These are phyloP conservation scores for Tricholauxania praeusta DNA, from an alignment of 2,888 invertebrate species.

Conservation along the genomic window DNA sequence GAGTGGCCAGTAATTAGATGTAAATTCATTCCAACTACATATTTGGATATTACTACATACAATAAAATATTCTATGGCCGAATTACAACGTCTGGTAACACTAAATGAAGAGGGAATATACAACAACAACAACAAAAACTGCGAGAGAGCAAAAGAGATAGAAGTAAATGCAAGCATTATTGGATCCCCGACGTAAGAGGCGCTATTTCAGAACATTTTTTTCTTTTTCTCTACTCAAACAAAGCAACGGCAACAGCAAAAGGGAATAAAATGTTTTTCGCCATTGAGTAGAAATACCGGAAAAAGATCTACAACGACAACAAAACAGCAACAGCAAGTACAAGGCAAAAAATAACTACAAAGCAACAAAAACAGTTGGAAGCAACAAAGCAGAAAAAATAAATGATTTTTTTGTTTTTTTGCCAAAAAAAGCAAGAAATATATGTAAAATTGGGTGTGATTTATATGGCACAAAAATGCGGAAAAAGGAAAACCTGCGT, in stretches of 20 bases:
- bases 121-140: too few relatives aligned
- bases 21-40: too few relatives aligned
- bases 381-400: too few relatives aligned
- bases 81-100: too few relatives aligned
- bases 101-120: too few relatives aligned
- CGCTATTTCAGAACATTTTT: neutral
- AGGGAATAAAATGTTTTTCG: conserved; percentile 7
- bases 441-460: conserved; percentile 11
- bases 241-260: neutral
- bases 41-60: too few relatives aligned
- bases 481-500: too few relatives aligned
- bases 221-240: neutral
- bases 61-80: too few relatives aligned
- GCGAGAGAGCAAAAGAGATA: neutral
- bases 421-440: neutral
- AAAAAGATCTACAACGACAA: conserved; percentile 5
- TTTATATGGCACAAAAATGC: neutral
- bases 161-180: neutral
- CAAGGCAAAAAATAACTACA: too few relatives aligned
- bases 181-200: neutral
- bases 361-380: too few relatives aligned
- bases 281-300: conserved; percentile 20
- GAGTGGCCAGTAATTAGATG: too few relatives aligned
- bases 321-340: neutral
- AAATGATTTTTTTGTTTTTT: too few relatives aligned